phyloP scores from a whole-genome alignment of 2,797 vertebrate genomes.

The Pipistrellus kuhlii region DNA sequence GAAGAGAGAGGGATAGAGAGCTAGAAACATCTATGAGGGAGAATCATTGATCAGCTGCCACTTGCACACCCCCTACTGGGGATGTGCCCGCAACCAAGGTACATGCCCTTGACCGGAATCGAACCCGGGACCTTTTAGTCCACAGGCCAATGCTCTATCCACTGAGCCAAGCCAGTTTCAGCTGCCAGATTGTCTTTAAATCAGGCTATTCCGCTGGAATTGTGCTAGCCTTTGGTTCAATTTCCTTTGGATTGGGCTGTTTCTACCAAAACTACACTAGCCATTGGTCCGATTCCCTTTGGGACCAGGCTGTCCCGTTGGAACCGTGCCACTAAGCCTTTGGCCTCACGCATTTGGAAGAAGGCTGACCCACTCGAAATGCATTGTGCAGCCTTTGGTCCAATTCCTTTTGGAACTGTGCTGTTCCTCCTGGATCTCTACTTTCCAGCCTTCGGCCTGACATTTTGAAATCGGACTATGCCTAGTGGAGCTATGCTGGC shows the following conservation, averaged over 20 bases:
- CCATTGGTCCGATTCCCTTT: neutral
- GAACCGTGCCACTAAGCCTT: neutral
- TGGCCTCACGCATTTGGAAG: neutral
- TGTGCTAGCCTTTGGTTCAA: neutral
- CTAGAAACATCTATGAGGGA: too few relatives aligned
- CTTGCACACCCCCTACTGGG: too few relatives aligned
- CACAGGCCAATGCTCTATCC: too few relatives aligned
- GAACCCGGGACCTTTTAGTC: too few relatives aligned
- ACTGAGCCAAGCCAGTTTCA: too few relatives aligned
- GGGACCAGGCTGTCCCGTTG: neutral
- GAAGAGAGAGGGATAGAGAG: too few relatives aligned
- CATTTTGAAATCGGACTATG: neutral
- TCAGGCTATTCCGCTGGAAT: neutral
- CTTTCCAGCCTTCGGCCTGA: neutral
- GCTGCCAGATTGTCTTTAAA: neutral
- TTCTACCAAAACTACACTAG: neutral
- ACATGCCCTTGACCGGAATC: too few relatives aligned
- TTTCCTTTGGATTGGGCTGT: neutral
- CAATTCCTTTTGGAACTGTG: neutral
- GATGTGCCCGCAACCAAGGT: too few relatives aligned
- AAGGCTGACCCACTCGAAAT: neutral
- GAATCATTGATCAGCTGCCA: too few relatives aligned
- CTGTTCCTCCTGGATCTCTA: neutral
- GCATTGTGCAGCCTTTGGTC: neutral
- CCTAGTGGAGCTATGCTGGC: neutral